A percentile compares a stretch with the other conserved stretches of the same genome.
Conservation (phyloP, 2,888 invertebrate genomes). For the Hedya salicella region DNA sequence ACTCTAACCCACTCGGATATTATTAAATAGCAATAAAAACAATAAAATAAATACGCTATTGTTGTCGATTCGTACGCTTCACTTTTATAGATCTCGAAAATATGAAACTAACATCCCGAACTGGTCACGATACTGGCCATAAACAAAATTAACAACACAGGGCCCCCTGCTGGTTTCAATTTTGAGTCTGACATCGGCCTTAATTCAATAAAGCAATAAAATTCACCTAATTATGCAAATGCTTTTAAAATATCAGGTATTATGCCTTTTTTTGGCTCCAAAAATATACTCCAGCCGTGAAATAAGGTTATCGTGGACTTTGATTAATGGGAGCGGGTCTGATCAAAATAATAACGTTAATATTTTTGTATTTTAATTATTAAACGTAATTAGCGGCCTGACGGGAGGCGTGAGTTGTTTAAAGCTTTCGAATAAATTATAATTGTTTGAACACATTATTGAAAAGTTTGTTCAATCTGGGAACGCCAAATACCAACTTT, state of each 20-base stretch:
- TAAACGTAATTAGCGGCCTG: slow-evolving; percentile 61
- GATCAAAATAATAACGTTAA: slow-evolving; percentile 66
- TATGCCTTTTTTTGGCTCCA: slow-evolving; percentile 72
- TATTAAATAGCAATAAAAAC: slow-evolving; percentile 70
- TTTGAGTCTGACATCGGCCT: slow-evolving; percentile 83
- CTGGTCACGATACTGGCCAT: slow-evolving; percentile 82
- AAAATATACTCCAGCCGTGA: slow-evolving; percentile 77
- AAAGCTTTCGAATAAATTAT: slow-evolving; percentile 37
- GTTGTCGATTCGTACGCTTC: slow-evolving; percentile 73
- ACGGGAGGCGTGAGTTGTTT: slow-evolving; percentile 57
- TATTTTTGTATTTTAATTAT: slow-evolving; percentile 68
- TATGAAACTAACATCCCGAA: slow-evolving; percentile 80
- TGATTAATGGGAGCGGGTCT: slow-evolving; percentile 71
- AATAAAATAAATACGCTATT: slow-evolving; percentile 79
- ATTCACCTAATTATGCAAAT: slow-evolving; percentile 86
- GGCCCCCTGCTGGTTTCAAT: slow-evolving; percentile 83
- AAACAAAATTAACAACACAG: slow-evolving; percentile 85
- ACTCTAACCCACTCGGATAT: slow-evolving; percentile 50
- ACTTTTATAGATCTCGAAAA: slow-evolving; percentile 76
- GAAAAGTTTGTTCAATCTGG: neutral
- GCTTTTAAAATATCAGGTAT: slow-evolving; percentile 77
- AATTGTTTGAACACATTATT: slow-evolving; percentile 9
- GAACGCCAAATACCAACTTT: no score
- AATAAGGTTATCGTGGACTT: slow-evolving; percentile 64
- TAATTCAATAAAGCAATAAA: slow-evolving; percentile 86